phyloP scores from a whole-genome alignment of 2,797 vertebrate genomes.

The Sternotherus odoratus region DNA sequence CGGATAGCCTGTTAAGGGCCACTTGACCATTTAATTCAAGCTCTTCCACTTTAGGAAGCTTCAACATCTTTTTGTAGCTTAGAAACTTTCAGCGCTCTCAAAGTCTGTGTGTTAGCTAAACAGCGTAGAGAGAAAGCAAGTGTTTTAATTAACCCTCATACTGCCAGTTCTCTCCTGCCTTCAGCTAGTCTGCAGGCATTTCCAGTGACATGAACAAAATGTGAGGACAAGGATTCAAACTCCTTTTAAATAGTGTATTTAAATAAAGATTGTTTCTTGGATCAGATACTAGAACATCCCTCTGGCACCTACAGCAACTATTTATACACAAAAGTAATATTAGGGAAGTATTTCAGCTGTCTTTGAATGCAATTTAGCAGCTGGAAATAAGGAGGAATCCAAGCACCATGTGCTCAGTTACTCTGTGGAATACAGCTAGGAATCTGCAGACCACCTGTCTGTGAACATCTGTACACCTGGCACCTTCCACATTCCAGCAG shows the following conservation, averaged over 20 bases:
- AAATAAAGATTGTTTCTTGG: conserved; percentile 66
- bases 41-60: conserved; percentile 59
- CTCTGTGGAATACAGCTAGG: conserved; percentile 64
- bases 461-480: accelerated
- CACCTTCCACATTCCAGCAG: neutral
- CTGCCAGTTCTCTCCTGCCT: conserved; percentile 32
- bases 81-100: conserved; percentile 55
- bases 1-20: conserved; percentile 66
- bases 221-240: conserved; percentile 47
- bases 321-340: conserved; percentile 74
- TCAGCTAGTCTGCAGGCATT: neutral
- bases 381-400: conserved; percentile 66
- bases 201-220: neutral
- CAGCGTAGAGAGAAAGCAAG: conserved; percentile 43
- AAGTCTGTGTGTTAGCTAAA: neutral
- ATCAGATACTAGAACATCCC: conserved; percentile 72
- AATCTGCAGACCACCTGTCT: conserved; percentile 21
- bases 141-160: conserved; percentile 36
- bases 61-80: conserved; percentile 52
- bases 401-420: conserved; percentile 63
- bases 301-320: conserved; percentile 69
- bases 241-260: conserved; percentile 64
- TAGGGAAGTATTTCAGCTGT: conserved; percentile 77
- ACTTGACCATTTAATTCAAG: conserved; percentile 69
- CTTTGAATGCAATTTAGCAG: conserved; percentile 74